Conservation (phyloP, 2,888 invertebrate genomes). For the Lycocerus yunnanus region DNA sequence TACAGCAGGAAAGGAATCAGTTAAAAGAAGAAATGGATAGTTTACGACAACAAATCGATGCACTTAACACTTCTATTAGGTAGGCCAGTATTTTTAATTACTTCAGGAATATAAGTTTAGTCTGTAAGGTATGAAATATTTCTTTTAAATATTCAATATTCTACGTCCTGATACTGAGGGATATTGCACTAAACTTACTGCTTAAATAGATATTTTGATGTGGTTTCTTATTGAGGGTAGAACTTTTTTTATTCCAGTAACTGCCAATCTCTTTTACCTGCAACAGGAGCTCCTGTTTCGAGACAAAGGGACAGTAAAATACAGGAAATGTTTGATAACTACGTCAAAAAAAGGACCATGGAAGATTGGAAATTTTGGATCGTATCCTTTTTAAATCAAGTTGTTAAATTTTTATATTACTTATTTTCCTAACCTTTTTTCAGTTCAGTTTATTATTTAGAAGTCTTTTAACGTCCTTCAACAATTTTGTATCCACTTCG, state of each 20-base stretch:
- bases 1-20: slow-evolving; percentile 82
- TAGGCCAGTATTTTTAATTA: slow-evolving; percentile 53
- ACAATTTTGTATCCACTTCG: slow-evolving; percentile 88
- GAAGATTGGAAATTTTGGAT: slow-evolving; percentile 99
- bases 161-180: no score
- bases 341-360: slow-evolving; percentile 82
- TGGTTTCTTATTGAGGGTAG: neutral
- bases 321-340: slow-evolving; percentile 92
- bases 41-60: slow-evolving; percentile 86
- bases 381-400: slow-evolving; percentile 71
- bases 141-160: no score
- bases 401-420: neutral
- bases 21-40: slow-evolving; percentile 90
- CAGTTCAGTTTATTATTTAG: slow-evolving; percentile 93
- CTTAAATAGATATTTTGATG: no score
- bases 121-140: no score
- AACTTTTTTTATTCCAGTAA: slow-evolving; percentile 65
- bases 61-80: slow-evolving; percentile 89
- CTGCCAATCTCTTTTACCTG: slow-evolving; percentile 92
- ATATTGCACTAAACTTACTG: no score
- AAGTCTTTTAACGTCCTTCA: slow-evolving; percentile 88
- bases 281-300: slow-evolving; percentile 93
- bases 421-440: slow-evolving; percentile 56
- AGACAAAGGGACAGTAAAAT: slow-evolving; percentile 87
- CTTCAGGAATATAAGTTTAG: no score